phyloP scores from a whole-genome alignment of 2,888 invertebrate genomes.

The Himalopsyche kuldschensis region DNA sequence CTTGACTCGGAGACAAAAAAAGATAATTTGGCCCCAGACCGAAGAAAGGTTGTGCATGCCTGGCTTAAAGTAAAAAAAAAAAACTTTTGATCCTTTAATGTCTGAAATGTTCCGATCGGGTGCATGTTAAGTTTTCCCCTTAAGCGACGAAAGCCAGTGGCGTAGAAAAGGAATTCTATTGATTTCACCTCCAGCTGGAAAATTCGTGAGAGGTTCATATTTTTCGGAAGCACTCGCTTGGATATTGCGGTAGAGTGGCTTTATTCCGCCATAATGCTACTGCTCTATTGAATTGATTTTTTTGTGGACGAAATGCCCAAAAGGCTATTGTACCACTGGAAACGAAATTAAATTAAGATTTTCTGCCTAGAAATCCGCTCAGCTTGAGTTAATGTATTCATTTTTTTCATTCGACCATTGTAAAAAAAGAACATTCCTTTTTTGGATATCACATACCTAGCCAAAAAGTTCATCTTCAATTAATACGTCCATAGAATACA shows the following conservation, averaged over 20 bases:
- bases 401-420: too few relatives aligned
- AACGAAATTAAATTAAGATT: background rate
- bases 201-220: slow-evolving; percentile 2
- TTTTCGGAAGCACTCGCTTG: background rate
- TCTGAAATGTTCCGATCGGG: background rate
- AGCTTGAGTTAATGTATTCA: too few relatives aligned
- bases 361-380: background rate
- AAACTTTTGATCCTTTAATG: background rate
- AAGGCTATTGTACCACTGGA: background rate
- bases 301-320: background rate
- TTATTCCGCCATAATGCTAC: background rate
- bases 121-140: background rate
- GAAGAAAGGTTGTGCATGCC: too few relatives aligned
- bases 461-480: too few relatives aligned
- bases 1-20: too few relatives aligned
- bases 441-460: too few relatives aligned
- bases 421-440: too few relatives aligned
- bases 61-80: too few relatives aligned
- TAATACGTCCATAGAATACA: too few relatives aligned
- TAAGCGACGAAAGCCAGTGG: background rate
- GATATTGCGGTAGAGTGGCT: slow-evolving; percentile 2
- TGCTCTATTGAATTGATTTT: background rate
- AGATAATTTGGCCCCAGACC: too few relatives aligned
- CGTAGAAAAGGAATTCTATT: background rate
- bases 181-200: slow-evolving; percentile 1